Evolutionary conservation across 2,888 invertebrate genomes (phyloP), one percentile per base, ranked within the genome.

Genomic region (Leptopilina syphax): DNA sequence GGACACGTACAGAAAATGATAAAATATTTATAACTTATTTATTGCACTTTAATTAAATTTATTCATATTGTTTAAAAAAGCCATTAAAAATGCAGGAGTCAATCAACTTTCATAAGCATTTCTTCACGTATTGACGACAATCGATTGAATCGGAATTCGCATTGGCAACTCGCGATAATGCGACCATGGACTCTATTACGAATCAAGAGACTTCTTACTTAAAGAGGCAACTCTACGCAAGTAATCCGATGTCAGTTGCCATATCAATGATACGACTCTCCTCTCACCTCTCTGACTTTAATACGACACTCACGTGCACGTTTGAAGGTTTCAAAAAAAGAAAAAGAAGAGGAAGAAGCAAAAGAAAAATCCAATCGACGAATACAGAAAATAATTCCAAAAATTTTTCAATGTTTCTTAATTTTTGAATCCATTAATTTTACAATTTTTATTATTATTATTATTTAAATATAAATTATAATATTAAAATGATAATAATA

Each of bases 201-300:
- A 65, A 65, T 70, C 54, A 70, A 50, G 70, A 50, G 68, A 47
- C 68, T 47, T 47, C 68, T 50, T 68, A 50, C 68, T 50, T 68
- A 50, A 68, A 68, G 70, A 54, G 70, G 70, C 70, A 70, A 70
- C n/a, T 73, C 7, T 18, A 27, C 50, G 27, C 50, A n/a, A 73
- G 54, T 73, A 73, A 73, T 73, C 57, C 73, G 54, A 73, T 70
- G 70, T 70, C 70, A 70, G 50, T 70, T 70, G 54, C 70, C 70
- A 70, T 70, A 70, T 73, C 73, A 73, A 7, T 54, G 57, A 34
- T 73, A 73, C 41, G 73, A n/a, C 73, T 34, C 41, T 57, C 57
- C 54, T 57, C 54, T 63, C 63, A 63, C 73, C 34, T 34, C 54
- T 27, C 57, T 27, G 73, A 41, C 57, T 57, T 73, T 73, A 73